phyloP scores from a whole-genome alignment of 2,797 vertebrate genomes.

The Sorex maritimensis region DNA sequence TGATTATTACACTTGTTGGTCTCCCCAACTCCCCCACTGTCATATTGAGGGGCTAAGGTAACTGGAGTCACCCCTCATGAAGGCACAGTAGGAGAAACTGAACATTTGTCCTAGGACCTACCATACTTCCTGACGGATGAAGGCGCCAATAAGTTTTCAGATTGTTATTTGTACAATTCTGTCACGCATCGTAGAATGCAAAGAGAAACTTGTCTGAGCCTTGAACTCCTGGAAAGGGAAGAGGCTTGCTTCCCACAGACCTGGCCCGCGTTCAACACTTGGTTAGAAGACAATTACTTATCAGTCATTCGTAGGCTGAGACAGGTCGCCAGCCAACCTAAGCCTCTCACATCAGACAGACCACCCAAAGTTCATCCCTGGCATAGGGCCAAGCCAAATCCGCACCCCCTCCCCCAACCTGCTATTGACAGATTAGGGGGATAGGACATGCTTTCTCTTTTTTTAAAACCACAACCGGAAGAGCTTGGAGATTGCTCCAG shows the following conservation, averaged over 20 bases:
- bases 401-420: neutral
- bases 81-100: neutral
- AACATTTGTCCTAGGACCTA: conserved; percentile 28
- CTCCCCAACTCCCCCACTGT: neutral
- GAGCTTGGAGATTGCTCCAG: too few species aligned
- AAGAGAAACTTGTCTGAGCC: conserved; percentile 68
- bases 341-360: conserved; percentile 34
- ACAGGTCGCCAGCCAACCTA: neutral
- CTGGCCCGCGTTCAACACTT: conserved; percentile 53
- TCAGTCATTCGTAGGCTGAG: conserved; percentile 50
- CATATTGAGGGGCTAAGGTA: neutral
- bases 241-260: conserved; percentile 58
- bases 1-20: too few species aligned
- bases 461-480: too few species aligned
- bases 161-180: neutral
- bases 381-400: neutral
- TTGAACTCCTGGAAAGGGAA: conserved; percentile 60
- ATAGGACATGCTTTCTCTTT: neutral
- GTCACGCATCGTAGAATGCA: conserved; percentile 59
- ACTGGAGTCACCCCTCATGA: neutral
- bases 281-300: conserved; percentile 14
- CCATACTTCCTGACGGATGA: conserved; percentile 1
- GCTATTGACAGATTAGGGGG: neutral
- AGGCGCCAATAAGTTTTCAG: conserved; percentile 53
- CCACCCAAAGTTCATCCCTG: conserved; percentile 2